phyloP scores from a whole-genome alignment of 1,140 invertebrate species.

The Eulimnadia texana region DNA sequence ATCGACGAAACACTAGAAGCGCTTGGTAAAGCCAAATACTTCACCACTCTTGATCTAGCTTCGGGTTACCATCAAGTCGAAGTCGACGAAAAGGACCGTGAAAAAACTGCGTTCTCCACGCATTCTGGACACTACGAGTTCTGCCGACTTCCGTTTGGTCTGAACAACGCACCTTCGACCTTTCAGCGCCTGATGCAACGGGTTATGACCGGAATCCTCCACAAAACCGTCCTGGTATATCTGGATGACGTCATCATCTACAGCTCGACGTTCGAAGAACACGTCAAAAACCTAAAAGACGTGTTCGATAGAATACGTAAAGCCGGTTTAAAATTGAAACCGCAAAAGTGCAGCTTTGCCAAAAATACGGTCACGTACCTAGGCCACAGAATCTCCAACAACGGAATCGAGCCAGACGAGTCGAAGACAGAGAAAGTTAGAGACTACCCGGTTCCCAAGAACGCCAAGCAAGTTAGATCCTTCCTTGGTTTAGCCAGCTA shows the following conservation, averaged over 20 bases:
- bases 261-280: constrained; percentile 24
- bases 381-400: constrained; percentile 20
- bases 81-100: constrained; percentile 24
- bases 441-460: constrained; percentile 19
- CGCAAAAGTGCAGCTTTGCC: constrained; percentile 27
- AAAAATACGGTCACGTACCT: constrained; percentile 21
- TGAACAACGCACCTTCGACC: constrained; percentile 28
- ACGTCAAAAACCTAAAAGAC: constrained; percentile 24
- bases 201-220: constrained; percentile 21
- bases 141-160: constrained; percentile 32
- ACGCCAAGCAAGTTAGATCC: constrained; percentile 2
- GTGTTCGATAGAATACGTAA: constrained; percentile 23
- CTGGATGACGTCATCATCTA: constrained; percentile 33
- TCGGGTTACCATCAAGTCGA: constrained; percentile 33
- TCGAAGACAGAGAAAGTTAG: constrained; percentile 18
- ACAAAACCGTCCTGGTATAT: constrained; percentile 23
- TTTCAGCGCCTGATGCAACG: constrained; percentile 30
- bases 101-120: constrained; percentile 31
- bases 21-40: constrained; percentile 25
- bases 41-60: constrained; percentile 29
- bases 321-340: constrained; percentile 9
- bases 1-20: constrained; percentile 30
- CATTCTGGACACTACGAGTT: constrained; percentile 29
- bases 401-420: constrained; percentile 20
- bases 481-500: constrained; percentile 17